Base-by-base conservation (phyloP, 1,140 invertebrate species). In the Drosophila sulfurigaster region DNA sequence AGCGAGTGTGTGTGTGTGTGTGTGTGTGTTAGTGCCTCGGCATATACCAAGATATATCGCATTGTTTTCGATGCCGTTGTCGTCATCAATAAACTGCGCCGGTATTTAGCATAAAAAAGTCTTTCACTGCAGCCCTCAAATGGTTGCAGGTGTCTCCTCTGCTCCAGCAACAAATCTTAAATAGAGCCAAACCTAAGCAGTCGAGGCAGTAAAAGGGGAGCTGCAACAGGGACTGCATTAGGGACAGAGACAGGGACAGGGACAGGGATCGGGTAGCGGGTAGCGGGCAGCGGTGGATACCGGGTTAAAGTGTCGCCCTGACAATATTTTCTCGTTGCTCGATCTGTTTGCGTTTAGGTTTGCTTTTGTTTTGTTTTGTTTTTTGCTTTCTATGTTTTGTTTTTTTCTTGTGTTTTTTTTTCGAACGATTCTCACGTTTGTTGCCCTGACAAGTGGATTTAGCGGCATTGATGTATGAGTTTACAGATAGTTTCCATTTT, bases 21-120 rank as follows among this genome's bases (percentile, higher is more conserved):
- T 13, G 30, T 30, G 13, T 38, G 10, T 38, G 13, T 43, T 41
- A 5, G 56, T 5, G 70, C 16, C n/a, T 52, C 35, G 8, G n/a
- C 46, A 43, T 35, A 51, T 30, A 67, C 54, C 63, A 67, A 73
- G 70, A 59, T 71, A 74, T 66, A 82, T 77, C 67, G 75, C 82
- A 80, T 82, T 88, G 83, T 88, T 74, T 75, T 78, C 82, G 65
- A 69, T 73, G 65, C 70, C 70, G 78, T 80, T 82, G 81, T 81
- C 72, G 76, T 85, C 85, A 89, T 89, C 85, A 89, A 89, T 89
- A 85, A 89, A 89, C 78, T 81, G 68, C 62, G 77, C 2, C 43
- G 81, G 85, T 90, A 89, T 89, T 89, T 89, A 89, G 85, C 85
- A 89, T 89, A 89, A 81, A 83, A 87, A 81, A 89, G 85, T 88